Evolutionary conservation across 2,888 invertebrate species (phyloP).

Genomic region (Tuta absoluta): DNA sequence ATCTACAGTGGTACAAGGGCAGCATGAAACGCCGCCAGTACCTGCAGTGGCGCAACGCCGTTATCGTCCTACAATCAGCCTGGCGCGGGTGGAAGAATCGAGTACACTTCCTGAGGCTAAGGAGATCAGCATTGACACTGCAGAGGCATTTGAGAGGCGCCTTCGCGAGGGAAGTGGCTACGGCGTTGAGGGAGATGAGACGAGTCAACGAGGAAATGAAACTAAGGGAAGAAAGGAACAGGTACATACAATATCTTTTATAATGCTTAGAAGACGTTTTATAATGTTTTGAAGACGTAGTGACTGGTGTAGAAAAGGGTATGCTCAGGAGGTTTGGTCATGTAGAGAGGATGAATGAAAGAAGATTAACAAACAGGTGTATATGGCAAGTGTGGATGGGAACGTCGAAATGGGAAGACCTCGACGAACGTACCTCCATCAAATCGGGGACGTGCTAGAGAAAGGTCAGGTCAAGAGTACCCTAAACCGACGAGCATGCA

Average conservation of each 20-base stretch:
- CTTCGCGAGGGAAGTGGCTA: slow-evolving; percentile 93
- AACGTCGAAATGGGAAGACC: too few relatives aligned
- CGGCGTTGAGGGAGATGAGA: slow-evolving; percentile 92
- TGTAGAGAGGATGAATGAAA: too few relatives aligned
- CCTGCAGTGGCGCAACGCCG: slow-evolving; percentile 83
- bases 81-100: slow-evolving; percentile 93
- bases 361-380: too few relatives aligned
- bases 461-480: too few relatives aligned
- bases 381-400: too few relatives aligned
- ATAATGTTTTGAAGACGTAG: too few relatives aligned
- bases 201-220: slow-evolving; percentile 93
- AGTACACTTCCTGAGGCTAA: slow-evolving; percentile 88
- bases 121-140: slow-evolving; percentile 92
- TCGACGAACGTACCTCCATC: too few relatives aligned
- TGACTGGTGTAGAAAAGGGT: too few relatives aligned
- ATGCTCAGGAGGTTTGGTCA: too few relatives aligned
- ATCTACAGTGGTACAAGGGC: slow-evolving; percentile 83
- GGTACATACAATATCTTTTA: slow-evolving; percentile 39
- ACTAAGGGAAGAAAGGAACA: slow-evolving; percentile 84
- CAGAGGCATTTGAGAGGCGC: slow-evolving; percentile 93
- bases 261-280: too few relatives aligned
- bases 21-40: slow-evolving; percentile 85
- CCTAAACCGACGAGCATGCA: too few relatives aligned
- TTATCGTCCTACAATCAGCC: slow-evolving; percentile 89
- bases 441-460: too few relatives aligned